Evolutionary conservation across 2,113 vertebrate species (phyloP).

Genomic region (Neogobius melanostomus): DNA sequence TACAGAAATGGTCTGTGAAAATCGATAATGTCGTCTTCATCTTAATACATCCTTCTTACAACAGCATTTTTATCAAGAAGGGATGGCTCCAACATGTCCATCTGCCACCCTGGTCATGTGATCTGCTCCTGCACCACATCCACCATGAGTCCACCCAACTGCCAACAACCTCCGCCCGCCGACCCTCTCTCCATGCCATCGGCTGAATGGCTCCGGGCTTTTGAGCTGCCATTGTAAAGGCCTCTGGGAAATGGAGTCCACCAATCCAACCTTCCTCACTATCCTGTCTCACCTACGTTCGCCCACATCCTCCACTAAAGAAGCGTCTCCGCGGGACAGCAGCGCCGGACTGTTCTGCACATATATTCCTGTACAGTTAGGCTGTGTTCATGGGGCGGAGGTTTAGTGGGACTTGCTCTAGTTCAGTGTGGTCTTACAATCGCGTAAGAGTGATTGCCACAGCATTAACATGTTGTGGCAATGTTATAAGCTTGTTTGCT

Average conservation of each 20-base stretch:
- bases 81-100: conserved; percentile 71
- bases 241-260: conserved; percentile 63
- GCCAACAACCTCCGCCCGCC: conserved; percentile 56
- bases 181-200: conserved; percentile 62
- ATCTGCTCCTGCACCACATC: conserved; percentile 74
- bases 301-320: conserved; percentile 68
- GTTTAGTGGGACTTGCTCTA: too few relatives aligned
- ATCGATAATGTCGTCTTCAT: conserved; percentile 17
- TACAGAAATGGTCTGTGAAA: conserved; percentile 11
- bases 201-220: conserved; percentile 56
- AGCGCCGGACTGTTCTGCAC: neutral
- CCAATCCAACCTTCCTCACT: conserved; percentile 72
- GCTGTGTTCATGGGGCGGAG: too few relatives aligned
- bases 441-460: too few relatives aligned
- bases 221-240: conserved; percentile 61
- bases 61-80: conserved; percentile 51
- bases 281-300: conserved; percentile 59
- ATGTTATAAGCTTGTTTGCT: too few relatives aligned
- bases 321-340: conserved; percentile 68
- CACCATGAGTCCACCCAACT: conserved; percentile 73
- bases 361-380: too few relatives aligned
- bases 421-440: too few relatives aligned
- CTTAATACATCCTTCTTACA: conserved; percentile 38
- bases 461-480: too few relatives aligned
- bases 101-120: conserved; percentile 75